Conservation (phyloP, 2,797 vertebrate species). For the Pseudochirops cupreus region DNA sequence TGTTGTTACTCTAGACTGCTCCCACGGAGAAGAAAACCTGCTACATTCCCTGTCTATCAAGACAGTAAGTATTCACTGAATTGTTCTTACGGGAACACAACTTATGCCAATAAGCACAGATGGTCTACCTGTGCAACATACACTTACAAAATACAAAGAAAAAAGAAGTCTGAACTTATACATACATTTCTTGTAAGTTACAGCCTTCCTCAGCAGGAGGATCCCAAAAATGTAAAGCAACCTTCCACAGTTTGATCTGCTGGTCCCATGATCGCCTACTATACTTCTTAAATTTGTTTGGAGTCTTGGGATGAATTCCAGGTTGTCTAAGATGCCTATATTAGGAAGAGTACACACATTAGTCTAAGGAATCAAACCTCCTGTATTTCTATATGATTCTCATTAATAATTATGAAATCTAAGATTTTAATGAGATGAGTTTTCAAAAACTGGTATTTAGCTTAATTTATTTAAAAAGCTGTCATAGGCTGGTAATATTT, state of each 20-base stretch:
- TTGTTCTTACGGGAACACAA: neutral
- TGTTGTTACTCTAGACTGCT: neutral
- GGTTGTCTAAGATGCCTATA: constrained; percentile 92
- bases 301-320: constrained; percentile 95
- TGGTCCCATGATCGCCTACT: constrained; percentile 99
- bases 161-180: neutral
- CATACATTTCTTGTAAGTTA: constrained; percentile 90
- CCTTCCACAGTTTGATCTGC: constrained; percentile 98
- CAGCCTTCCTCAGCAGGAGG: constrained; percentile 89
- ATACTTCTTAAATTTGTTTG: constrained; percentile 98
- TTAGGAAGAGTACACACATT: neutral
- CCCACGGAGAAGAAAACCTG: accelerated
- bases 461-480: neutral
- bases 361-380: neutral
- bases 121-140: constrained; percentile 79
- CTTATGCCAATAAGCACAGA: constrained; percentile 86
- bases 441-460: neutral
- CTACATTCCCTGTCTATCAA: neutral
- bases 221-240: constrained; percentile 97
- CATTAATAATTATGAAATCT: neutral
- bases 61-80: neutral
- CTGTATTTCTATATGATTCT: neutral
- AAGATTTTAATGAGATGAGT: neutral
- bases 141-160: neutral
- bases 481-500: neutral